These are phyloP conservation scores for Hydrotaea diabolus DNA, from an alignment of 2,888 invertebrate genomes.

Conservation along the genomic window DNA sequence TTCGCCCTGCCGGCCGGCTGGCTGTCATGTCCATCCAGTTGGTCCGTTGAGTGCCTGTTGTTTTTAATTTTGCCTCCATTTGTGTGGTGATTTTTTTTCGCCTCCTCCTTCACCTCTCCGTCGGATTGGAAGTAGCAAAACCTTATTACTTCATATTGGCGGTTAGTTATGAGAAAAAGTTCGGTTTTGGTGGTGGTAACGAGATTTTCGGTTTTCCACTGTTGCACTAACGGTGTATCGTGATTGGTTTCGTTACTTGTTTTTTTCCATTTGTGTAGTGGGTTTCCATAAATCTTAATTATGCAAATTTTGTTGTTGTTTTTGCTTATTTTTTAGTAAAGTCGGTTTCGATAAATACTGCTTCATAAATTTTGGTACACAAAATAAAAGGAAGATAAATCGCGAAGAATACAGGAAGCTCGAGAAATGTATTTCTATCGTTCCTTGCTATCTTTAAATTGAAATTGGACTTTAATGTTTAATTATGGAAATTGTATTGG, in stretches of 20 bases:
- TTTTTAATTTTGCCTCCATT: slow-evolving; percentile 57
- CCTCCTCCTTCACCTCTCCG: slow-evolving; percentile 7
- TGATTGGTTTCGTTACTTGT: slow-evolving; percentile 31
- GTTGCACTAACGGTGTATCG: slow-evolving; percentile 4
- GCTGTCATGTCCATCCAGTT: slow-evolving; percentile 8
- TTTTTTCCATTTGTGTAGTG: slow-evolving; percentile 8
- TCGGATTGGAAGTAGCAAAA: background rate
- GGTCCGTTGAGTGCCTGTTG: slow-evolving; percentile 40
- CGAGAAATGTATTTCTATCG: background rate
- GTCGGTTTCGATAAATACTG: slow-evolving; percentile 33
- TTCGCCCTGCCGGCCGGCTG: background rate
- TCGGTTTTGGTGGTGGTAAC: slow-evolving; percentile 20
- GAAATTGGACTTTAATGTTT: slow-evolving; percentile 21
- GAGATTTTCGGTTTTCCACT: slow-evolving; percentile 10
- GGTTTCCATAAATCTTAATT: slow-evolving; percentile 57
- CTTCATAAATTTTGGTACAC: slow-evolving; percentile 44
- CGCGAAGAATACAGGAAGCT: slow-evolving; percentile 20
- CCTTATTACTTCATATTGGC: slow-evolving; percentile 39
- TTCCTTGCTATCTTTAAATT: background rate
- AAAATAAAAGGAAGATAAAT: slow-evolving; percentile 33
- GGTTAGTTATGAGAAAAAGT: slow-evolving; percentile 20
- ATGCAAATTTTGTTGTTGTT: slow-evolving; percentile 32
- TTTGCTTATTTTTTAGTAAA: slow-evolving; percentile 11
- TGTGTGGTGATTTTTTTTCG: slow-evolving; percentile 56
- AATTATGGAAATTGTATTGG: slow-evolving; percentile 19